phyloP scores from a whole-genome alignment of 1,140 invertebrate genomes.

The Cydia fagiglandana region DNA sequence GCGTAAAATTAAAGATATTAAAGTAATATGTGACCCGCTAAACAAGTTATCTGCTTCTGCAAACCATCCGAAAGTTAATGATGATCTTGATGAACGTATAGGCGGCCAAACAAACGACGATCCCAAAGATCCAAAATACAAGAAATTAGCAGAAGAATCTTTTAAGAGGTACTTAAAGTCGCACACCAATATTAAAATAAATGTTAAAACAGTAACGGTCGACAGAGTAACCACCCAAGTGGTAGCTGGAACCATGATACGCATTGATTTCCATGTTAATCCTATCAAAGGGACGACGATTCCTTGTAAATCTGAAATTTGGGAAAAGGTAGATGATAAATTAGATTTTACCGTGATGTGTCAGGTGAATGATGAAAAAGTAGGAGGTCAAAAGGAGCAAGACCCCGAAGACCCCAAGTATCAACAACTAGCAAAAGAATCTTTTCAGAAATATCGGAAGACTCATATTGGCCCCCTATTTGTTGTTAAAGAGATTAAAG shows the following conservation, averaged over 20 bases:
- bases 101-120: constrained; percentile 35
- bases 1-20: too few species aligned
- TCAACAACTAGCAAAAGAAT: constrained; percentile 38
- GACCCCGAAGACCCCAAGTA: not conserved
- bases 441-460: not conserved
- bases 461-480: too few species aligned
- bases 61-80: too few species aligned
- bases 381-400: constrained; percentile 24
- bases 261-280: not conserved
- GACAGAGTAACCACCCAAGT: constrained; percentile 48
- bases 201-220: constrained; percentile 50
- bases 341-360: not conserved
- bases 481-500: constrained; percentile 1
- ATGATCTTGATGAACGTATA: too few species aligned
- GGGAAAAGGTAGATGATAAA: too few species aligned
- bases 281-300: not conserved
- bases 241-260: constrained; percentile 42
- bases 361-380: not conserved
- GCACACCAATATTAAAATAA: constrained; percentile 37
- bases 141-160: constrained; percentile 53
- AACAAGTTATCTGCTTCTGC: too few species aligned
- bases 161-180: constrained; percentile 48
- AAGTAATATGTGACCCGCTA: too few species aligned
- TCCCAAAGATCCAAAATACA: constrained; percentile 49
- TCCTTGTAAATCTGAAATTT: not conserved